phyloP scores from a whole-genome alignment of 2,113 vertebrate genomes.

The Emydocephalus ijimae region DNA sequence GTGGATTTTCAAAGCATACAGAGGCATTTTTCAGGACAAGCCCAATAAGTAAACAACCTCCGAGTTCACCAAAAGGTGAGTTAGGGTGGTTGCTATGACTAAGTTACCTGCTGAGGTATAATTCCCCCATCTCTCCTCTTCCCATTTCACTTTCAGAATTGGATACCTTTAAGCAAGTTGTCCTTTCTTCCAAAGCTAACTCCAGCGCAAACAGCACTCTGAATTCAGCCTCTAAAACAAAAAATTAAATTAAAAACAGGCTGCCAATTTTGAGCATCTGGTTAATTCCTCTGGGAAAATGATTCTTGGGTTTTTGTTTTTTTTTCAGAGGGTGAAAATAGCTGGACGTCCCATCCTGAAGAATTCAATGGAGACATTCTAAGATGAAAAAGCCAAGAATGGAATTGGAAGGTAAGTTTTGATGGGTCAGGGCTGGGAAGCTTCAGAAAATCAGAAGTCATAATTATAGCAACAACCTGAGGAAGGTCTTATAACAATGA shows the following conservation, averaged over 20 bases:
- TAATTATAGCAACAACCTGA: neutral
- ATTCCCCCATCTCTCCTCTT: no score
- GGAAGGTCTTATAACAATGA: neutral
- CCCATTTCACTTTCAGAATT: neutral
- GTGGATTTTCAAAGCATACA: neutral
- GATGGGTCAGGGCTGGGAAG: neutral
- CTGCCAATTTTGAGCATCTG: neutral
- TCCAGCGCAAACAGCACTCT: neutral
- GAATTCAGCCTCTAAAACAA: neutral
- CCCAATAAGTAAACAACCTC: neutral
- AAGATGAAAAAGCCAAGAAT: neutral
- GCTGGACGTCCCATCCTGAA: neutral
- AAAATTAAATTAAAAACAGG: neutral
- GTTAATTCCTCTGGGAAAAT: neutral
- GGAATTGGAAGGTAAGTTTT: neutral
- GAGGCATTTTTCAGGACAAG: neutral
- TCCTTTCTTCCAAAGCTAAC: neutral
- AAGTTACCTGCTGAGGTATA: neutral
- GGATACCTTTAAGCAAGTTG: neutral
- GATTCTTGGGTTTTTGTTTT: neutral
- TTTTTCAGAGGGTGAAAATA: neutral
- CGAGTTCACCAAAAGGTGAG: neutral
- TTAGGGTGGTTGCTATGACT: neutral
- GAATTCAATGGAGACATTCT: neutral
- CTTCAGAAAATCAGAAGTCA: neutral